Percentiles rank a stretch among this genome's conserved stretches.
These are phyloP conservation scores for Orientallactaga bullata DNA, from an alignment of 2,113 vertebrate species.

Conservation along the genomic window DNA sequence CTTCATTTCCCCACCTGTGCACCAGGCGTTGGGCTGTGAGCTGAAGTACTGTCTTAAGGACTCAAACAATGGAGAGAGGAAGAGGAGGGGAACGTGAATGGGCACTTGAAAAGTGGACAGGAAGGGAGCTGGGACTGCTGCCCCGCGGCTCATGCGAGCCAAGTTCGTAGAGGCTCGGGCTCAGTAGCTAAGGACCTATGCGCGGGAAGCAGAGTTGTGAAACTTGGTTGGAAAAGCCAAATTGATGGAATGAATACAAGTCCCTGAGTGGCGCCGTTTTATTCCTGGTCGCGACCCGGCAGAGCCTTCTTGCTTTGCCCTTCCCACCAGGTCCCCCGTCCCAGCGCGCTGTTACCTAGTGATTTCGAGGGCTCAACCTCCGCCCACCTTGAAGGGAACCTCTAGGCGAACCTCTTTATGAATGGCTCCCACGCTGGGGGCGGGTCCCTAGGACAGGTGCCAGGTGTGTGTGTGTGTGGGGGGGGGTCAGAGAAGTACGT, in stretches of 20 bases:
- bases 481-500: background rate
- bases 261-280: background rate
- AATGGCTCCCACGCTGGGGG: background rate
- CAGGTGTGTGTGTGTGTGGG: background rate
- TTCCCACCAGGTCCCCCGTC: background rate
- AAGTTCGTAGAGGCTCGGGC: background rate
- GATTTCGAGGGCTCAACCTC: rapidly evolving
- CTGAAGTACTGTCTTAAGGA: background rate
- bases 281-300: background rate
- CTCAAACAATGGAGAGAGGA: background rate
- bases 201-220: background rate
- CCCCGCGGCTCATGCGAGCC: background rate
- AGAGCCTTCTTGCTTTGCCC: no score
- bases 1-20: background rate
- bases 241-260: no score
- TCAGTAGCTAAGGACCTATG: background rate
- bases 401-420: no score
- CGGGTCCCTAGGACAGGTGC: background rate
- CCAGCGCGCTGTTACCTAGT: no score
- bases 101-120: background rate
- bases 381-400: background rate
- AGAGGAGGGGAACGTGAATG: background rate
- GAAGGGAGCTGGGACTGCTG: background rate
- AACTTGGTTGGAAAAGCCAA: background rate
- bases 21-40: background rate